Base-by-base conservation (phyloP, 2,113 vertebrate species). In the Chloropsis hardwickii region DNA sequence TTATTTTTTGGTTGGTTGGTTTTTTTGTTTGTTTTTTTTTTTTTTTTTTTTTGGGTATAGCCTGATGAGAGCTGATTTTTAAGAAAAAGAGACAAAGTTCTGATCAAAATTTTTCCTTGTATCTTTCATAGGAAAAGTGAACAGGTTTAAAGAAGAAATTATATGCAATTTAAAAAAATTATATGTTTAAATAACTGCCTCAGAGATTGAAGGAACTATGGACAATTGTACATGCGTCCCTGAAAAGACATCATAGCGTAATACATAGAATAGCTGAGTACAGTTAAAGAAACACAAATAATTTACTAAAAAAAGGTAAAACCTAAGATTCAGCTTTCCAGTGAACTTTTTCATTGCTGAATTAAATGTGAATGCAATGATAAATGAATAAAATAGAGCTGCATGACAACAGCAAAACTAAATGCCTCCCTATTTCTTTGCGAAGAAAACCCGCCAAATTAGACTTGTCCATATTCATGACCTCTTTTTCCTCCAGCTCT, bases 401-500 rank as follows among this genome's bases (percentile, higher is more conserved):
- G 45, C 42, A 27, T 20, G 23, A 79, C 6, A 69, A 92, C 62
- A 92, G 60, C 33, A 83, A 88, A 91, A 85, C 1, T 27, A 24
- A 82, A 95, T 56, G 62, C 21, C 10, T 82, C 61, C 14, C 24
- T 77, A 61, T 62, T 74, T 48, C 56, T 54, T 62, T 66, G 11
- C 4, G 14, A 77, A 90, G 56, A 77, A 95, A 74, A 27, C 37
- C 78, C 58, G 42, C 64, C 56, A 83, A 86, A 93, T 88, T 37
- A 94, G 72, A 45, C 80, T 88, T 80, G 88, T 94, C 92, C 93
- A 94, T 96, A 96, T 96, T 94, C 94, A 96, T 86, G 90, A 92
- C 58, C 71, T 88, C 85, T 90, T 92, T 95, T 96, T 80, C 85
- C 85, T 93, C 31, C 57, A 94, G 39, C 70, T 90, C 86, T 56